Evolutionary conservation across 2,888 invertebrate species (phyloP).

Genomic region (Poecilus cupreus): DNA sequence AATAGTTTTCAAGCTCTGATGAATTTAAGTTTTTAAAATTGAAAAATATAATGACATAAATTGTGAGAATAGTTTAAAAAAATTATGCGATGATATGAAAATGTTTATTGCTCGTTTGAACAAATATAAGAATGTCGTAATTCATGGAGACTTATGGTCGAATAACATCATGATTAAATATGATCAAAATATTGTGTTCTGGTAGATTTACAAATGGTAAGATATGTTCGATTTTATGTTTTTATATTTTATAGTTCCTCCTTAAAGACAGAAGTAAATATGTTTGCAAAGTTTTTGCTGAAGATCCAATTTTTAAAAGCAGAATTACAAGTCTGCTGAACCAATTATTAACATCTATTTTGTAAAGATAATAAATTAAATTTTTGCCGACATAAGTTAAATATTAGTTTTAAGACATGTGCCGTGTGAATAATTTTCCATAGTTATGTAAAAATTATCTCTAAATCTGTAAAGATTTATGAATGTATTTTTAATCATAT

Average conservation of each 20-base stretch:
- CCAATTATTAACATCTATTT: conserved; percentile 64
- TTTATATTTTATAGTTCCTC: conserved; percentile 76
- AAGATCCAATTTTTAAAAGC: conserved; percentile 73
- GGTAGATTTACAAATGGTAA: conserved; percentile 82
- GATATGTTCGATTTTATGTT: conserved; percentile 80
- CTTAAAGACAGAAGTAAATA: conserved; percentile 75
- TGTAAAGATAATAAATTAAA: conserved; percentile 1
- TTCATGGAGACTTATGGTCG: conserved; percentile 79
- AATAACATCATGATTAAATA: conserved; percentile 77
- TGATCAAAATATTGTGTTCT: conserved; percentile 74
- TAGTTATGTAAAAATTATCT: neutral
- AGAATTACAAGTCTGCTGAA: conserved; percentile 75
- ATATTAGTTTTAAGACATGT: conserved; percentile 16
- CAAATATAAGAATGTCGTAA: conserved; percentile 74
- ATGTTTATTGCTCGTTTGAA: conserved; percentile 67
- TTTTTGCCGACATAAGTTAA: neutral
- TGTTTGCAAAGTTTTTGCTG: conserved; percentile 75
- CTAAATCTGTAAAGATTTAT: neutral
- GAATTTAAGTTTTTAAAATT: conserved; percentile 63
- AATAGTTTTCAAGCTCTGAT: conserved; percentile 63
- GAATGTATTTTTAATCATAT: neutral
- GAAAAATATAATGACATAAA: conserved; percentile 58
- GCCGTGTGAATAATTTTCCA: neutral
- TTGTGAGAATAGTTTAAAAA: conserved; percentile 61
- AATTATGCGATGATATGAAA: conserved; percentile 63